These are phyloP conservation scores for Mesopsocus fuscifrons DNA, from an alignment of 2,888 invertebrate genomes.

Conservation along the genomic window DNA sequence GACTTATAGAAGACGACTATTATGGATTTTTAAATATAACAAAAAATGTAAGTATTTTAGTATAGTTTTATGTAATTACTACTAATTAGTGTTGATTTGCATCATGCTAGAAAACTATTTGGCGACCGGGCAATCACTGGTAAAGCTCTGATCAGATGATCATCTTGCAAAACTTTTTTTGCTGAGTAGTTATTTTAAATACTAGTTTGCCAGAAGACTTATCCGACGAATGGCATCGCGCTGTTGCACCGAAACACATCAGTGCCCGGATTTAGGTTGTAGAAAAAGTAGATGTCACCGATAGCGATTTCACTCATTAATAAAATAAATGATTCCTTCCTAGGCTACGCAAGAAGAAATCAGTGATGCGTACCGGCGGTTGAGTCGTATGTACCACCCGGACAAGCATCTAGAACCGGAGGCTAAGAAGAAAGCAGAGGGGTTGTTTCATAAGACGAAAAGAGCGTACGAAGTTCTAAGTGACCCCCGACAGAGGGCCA, in stretches of 20 bases:
- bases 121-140: no score
- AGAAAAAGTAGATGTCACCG: no score
- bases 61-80: neutral
- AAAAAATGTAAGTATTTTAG: conserved; percentile 44
- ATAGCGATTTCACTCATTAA: no score
- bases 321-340: no score
- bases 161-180: no score
- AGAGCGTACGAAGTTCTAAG: conserved; percentile 88
- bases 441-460: conserved; percentile 81
- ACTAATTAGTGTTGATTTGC: neutral
- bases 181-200: no score
- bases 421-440: conserved; percentile 74
- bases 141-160: no score
- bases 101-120: no score
- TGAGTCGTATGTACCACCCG: conserved; percentile 89
- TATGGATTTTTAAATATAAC: conserved; percentile 75
- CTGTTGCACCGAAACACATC: no score
- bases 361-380: conserved; percentile 74
- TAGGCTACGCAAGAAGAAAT: conserved; percentile 89
- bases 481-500: conserved; percentile 84
- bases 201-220: no score
- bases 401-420: conserved; percentile 80
- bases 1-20: conserved; percentile 51
- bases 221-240: no score
- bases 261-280: no score